phyloP scores from a whole-genome alignment of 2,888 invertebrate species.

The Drosophila neoperkinsi region DNA sequence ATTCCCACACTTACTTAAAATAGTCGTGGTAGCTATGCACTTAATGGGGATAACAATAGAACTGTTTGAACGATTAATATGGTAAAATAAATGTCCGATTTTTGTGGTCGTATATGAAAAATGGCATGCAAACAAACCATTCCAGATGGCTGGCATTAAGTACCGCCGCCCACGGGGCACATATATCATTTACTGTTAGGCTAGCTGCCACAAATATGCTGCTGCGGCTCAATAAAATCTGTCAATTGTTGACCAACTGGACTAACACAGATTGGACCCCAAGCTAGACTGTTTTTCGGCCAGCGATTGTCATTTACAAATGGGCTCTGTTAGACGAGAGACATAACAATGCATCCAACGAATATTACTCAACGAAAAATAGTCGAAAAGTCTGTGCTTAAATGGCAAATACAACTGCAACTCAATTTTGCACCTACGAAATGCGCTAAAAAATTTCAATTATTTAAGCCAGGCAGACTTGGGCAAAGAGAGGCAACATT shows the following conservation, averaged over 20 bases:
- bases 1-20: not conserved
- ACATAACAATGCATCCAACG: conserved; percentile 43
- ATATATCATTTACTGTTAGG: conserved; percentile 6
- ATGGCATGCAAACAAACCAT: conserved; percentile 4
- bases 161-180: conserved; percentile 43
- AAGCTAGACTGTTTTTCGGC: conserved; percentile 21
- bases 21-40: not conserved
- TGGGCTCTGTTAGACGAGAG: conserved; percentile 36
- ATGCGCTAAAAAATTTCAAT: conserved; percentile 61
- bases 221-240: conserved; percentile 35
- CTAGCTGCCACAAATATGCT: conserved; percentile 15
- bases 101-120: conserved; percentile 16
- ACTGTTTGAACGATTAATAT: conserved; percentile 12
- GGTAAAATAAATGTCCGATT: conserved; percentile 21
- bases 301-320: conserved; percentile 65
- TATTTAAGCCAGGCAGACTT: conserved; percentile 52
- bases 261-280: not conserved
- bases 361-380: conserved; percentile 50
- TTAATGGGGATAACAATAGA: not conserved
- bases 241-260: conserved; percentile 6
- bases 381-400: not conserved
- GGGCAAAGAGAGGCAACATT: not conserved
- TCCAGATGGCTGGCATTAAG: conserved; percentile 23
- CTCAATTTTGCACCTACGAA: conserved; percentile 63
- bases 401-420: conserved; percentile 4